These are phyloP conservation scores for Cossypha polioptera DNA, from an alignment of 2,797 vertebrate genomes.

Conservation along the genomic window DNA sequence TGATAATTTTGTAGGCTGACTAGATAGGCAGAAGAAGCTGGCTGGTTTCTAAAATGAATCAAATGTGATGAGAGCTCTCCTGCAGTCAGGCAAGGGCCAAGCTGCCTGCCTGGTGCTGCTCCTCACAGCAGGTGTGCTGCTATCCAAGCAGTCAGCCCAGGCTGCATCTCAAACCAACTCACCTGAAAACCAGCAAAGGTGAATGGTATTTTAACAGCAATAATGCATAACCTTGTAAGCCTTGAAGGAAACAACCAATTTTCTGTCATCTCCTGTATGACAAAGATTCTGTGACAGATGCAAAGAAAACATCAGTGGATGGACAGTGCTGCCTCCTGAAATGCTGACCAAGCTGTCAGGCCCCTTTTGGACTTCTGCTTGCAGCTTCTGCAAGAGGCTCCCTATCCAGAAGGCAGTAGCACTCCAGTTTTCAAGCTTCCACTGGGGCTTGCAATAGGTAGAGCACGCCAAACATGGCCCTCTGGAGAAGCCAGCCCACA, in stretches of 20 bases:
- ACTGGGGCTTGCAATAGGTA: background rate
- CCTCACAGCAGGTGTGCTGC: background rate
- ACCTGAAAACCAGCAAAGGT: background rate
- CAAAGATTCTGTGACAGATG: background rate
- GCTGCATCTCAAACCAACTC: background rate
- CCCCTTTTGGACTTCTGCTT: background rate
- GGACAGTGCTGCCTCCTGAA: background rate
- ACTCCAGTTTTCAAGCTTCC: background rate
- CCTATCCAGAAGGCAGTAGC: background rate
- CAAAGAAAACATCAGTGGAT: background rate
- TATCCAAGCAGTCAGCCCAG: background rate
- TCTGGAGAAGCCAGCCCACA: background rate
- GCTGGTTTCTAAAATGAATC: background rate
- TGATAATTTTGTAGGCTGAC: background rate
- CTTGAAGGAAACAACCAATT: accelerated
- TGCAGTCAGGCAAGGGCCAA: background rate
- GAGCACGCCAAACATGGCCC: background rate
- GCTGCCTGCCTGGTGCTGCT: background rate
- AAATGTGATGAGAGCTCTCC: background rate
- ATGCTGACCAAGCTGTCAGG: background rate
- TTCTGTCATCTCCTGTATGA: background rate
- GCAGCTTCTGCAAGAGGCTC: background rate
- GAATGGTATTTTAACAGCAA: background rate
- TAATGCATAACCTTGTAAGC: background rate
- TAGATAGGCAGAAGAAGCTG: background rate